phyloP scores from a whole-genome alignment of 2,888 invertebrate species.

The Drosophila nigricruria region DNA sequence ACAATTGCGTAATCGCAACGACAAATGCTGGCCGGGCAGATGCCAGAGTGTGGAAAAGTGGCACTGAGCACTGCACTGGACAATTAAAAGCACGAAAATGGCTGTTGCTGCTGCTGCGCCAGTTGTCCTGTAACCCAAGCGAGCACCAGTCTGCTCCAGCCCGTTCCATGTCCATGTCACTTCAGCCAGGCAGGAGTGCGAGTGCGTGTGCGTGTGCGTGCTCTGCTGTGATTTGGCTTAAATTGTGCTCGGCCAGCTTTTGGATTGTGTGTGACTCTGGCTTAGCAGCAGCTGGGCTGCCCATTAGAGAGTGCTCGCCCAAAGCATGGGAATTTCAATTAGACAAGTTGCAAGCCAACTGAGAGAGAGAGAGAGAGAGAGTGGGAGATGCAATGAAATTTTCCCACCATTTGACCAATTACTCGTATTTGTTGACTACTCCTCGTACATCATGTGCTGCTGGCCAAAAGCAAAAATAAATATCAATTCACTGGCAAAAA shows the following conservation, averaged over 20 bases:
- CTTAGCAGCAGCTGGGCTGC: conserved; percentile 68
- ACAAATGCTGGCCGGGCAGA: conserved; percentile 2
- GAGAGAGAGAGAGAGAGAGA: not conserved
- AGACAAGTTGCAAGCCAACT: conserved; percentile 41
- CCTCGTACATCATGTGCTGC: conserved; percentile 16
- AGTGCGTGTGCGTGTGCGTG: conserved; percentile 68
- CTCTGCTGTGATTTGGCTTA: conserved; percentile 72
- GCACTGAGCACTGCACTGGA: conserved; percentile 20
- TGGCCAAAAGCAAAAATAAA: conserved; percentile 39
- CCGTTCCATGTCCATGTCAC: not conserved
- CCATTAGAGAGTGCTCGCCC: conserved; percentile 64
- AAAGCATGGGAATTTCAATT: conserved; percentile 79
- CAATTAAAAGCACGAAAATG: conserved; percentile 80
- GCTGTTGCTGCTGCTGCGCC: conserved; percentile 59
- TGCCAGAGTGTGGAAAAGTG: not conserved
- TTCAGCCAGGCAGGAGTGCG: conserved; percentile 2
- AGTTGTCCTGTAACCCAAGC: conserved; percentile 33
- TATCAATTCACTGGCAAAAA: conserved; percentile 38
- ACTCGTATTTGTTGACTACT: conserved; percentile 38
- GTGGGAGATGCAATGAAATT: conserved; percentile 49
- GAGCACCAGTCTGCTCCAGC: conserved; percentile 4
- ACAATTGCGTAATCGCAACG: conserved; percentile 65
- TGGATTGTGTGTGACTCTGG: conserved; percentile 21
- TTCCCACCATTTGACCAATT: conserved; percentile 73
- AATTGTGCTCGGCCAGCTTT: conserved; percentile 62